Evolutionary conservation across 2,797 vertebrate species (phyloP), one percentile per base, ranked within the genome.

Genomic region (Eurystomus glaucurus): DNA sequence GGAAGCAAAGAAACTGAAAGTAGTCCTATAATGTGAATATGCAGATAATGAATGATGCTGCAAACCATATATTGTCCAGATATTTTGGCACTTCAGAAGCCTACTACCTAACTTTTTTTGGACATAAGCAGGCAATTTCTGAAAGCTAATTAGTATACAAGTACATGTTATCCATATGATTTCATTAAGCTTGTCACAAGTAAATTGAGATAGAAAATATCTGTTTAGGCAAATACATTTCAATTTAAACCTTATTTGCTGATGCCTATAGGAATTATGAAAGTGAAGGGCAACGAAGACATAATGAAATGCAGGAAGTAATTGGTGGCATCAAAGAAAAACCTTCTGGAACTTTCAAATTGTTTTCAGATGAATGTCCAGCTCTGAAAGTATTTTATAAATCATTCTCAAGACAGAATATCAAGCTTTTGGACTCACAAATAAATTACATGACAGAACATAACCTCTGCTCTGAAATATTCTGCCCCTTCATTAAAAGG

Each of bases 171-270:
- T 68, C 58, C 39, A 15, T 80, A 25, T 37, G 21, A 88, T 66
- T 80, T 94, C 66, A 79, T 92, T 85, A 93, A 89, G 31, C n/a
- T 89, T 93, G 64, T 72, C 88, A 94, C 26, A 64, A 46, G 51
- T 58, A 94, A 95, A 94, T 90, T 96, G 76, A 95, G 71, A 95
- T 83, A 81, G 93, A 97, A 96, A 93, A 90, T 91, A 62, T 88
- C 46, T 84, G 17, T 96, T 96, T 93, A 88, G 62, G 37, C 46
- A 80, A 94, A 90, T 75, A 37, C 16, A 69, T 80, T 96, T 96
- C 66, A 84, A 92, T 93, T 90, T 96, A 88, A 84, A 88, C 33
- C 46, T 93, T 65, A 60, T 92, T 96, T 94, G 46, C 41, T 54
- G 33, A 50, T 94, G 11, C 28, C 25, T 71, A 51, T 68, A 52